These are phyloP conservation scores for Nyctereutes procyonoides DNA, from an alignment of 2,113 vertebrate genomes.

Conservation along the genomic window DNA sequence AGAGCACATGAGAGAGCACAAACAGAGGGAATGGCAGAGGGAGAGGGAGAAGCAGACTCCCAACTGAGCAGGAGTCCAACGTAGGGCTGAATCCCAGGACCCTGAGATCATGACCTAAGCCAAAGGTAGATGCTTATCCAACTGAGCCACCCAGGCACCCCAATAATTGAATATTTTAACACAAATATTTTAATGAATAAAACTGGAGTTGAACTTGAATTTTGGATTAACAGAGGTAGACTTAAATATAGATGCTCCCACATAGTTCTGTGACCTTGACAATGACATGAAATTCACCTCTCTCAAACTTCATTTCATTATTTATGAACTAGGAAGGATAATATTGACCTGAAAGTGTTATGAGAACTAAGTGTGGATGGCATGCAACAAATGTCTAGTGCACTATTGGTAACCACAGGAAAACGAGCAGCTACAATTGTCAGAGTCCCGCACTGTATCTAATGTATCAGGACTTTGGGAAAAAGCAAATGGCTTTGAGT, in stretches of 20 bases:
- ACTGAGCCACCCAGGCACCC: too few relatives aligned
- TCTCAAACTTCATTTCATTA: neutral
- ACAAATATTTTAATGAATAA: constrained; percentile 20
- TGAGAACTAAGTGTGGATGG: neutral
- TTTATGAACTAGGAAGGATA: neutral
- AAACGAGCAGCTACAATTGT: neutral
- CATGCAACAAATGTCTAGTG: neutral
- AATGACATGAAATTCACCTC: neutral
- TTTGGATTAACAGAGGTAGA: neutral
- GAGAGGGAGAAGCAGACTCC: too few relatives aligned
- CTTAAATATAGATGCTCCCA: neutral
- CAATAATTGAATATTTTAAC: neutral
- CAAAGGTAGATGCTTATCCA: too few relatives aligned
- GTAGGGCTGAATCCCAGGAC: too few relatives aligned
- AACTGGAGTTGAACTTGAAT: neutral
- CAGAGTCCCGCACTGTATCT: neutral
- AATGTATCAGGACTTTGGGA: neutral
- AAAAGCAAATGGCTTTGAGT: neutral
- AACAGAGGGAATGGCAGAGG: too few relatives aligned
- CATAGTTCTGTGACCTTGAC: neutral
- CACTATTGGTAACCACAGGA: neutral
- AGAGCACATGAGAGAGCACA: too few relatives aligned
- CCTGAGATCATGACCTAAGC: too few relatives aligned
- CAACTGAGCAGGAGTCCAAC: too few relatives aligned
- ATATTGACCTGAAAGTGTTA: neutral